Percentiles rank a stretch among this genome's conserved stretches.
phyloP scores from a whole-genome alignment of 2,113 vertebrate species.

The Pollachius pollachius region DNA sequence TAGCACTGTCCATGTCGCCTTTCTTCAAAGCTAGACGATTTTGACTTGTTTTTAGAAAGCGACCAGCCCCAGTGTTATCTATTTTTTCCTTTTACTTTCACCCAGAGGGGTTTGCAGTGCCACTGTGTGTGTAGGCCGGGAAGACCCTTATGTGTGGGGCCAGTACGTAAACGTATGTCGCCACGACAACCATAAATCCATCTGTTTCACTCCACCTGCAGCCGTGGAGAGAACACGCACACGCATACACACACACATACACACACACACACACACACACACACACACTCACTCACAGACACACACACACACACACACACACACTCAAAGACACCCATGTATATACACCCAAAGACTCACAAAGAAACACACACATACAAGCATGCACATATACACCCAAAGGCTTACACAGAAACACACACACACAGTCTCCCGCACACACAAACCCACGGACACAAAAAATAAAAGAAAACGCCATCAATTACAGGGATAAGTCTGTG shows the following conservation, averaged over 20 bases:
- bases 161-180: not conserved
- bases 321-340: not conserved
- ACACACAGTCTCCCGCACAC: not conserved
- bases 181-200: slow-evolving; percentile 5
- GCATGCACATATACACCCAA: not conserved
- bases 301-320: slow-evolving; percentile 12
- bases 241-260: not conserved
- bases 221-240: not conserved
- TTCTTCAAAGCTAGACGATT: slow-evolving; percentile 47
- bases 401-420: too few species aligned
- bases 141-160: too few species aligned
- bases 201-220: slow-evolving; percentile 25
- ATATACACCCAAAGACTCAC: not conserved
- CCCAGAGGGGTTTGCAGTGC: not conserved
- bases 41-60: slow-evolving; percentile 49
- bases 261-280: slow-evolving; percentile 7
- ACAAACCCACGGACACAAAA: not conserved
- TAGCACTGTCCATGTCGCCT: slow-evolving; percentile 47
- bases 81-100: not conserved
- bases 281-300: not conserved
- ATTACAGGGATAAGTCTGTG: slow-evolving; percentile 6
- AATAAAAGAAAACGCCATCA: not conserved
- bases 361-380: slow-evolving; percentile 6
- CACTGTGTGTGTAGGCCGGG: not conserved
- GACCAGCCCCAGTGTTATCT: slow-evolving; percentile 55